Percentiles rank a stretch among this genome's conserved stretches.
Evolutionary conservation across 2,888 invertebrate species (phyloP).

Genomic region (Pachymerium ferrugineum): DNA sequence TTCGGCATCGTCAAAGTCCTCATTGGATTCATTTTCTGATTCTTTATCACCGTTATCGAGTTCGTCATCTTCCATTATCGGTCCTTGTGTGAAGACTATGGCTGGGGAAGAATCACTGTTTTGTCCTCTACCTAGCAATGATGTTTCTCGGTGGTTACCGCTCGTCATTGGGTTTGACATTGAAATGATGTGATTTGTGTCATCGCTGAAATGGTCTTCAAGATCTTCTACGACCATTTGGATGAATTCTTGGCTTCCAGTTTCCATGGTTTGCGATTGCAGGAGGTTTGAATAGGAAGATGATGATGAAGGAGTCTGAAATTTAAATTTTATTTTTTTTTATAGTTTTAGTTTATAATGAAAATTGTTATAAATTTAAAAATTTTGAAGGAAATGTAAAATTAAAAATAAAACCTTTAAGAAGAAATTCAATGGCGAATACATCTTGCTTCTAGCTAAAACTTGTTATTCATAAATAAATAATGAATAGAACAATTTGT

Average conservation of each 20-base stretch:
- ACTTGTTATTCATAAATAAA: no score
- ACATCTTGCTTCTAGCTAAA: no score
- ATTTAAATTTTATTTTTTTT: no score
- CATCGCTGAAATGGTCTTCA: slow-evolving; percentile 28
- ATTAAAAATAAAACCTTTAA: no score
- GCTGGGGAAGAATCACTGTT: no score
- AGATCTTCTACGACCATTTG: slow-evolving; percentile 29
- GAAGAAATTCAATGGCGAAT: no score
- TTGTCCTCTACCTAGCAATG: neutral
- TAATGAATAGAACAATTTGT: no score
- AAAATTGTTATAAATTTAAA: no score
- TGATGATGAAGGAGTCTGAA: no score
- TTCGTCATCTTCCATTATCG: slow-evolving; percentile 31
- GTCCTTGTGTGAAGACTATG: slow-evolving; percentile 4
- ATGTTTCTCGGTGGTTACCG: neutral
- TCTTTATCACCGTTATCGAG: neutral
- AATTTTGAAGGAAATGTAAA: no score
- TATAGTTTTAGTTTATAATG: no score
- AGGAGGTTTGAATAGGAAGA: no score
- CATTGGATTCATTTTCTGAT: neutral
- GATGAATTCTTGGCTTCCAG: slow-evolving; percentile 30
- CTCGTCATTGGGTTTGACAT: neutral
- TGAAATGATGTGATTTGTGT: slow-evolving; percentile 23
- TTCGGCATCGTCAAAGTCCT: neutral
- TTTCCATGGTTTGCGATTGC: slow-evolving; percentile 1